Evolutionary conservation across 1,140 invertebrate genomes (phyloP).

Genomic region (Megathymus violae): DNA sequence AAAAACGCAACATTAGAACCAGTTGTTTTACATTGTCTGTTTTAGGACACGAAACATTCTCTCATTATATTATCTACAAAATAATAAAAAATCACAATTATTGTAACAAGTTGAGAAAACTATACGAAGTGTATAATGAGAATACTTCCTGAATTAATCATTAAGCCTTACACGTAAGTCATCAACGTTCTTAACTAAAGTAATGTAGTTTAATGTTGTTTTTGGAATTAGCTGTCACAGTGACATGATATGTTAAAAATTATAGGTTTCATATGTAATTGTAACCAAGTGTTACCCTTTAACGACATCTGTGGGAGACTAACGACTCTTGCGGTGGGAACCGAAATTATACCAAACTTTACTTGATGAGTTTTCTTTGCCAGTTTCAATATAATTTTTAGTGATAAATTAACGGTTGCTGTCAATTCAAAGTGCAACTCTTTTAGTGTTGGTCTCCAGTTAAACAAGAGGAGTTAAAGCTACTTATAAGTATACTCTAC

Average conservation of each 20-base stretch:
- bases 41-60: no score
- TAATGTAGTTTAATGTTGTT: constrained; percentile 24
- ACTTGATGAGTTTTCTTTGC: constrained; percentile 23
- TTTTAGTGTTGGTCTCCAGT: no score
- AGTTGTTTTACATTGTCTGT: no score
- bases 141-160: no score
- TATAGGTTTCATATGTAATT: constrained; percentile 61
- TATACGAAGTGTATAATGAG: no score
- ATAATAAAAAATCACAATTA: no score
- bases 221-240: constrained; percentile 37
- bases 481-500: no score
- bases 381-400: background rate
- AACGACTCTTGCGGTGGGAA: constrained; percentile 57
- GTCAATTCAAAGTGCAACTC: background rate
- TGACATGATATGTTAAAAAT: constrained; percentile 63
- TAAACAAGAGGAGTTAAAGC: no score
- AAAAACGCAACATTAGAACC: no score
- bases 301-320: constrained; percentile 59
- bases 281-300: constrained; percentile 56
- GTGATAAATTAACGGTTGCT: background rate
- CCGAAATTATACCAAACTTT: constrained; percentile 33
- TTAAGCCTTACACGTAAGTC: background rate
- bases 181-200: background rate
- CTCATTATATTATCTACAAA: no score
- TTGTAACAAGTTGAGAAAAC: no score